Percentiles rank a stretch among this genome's conserved stretches.
Conservation (phyloP, 1,140 invertebrate species). For the Drosophila sucinea region DNA sequence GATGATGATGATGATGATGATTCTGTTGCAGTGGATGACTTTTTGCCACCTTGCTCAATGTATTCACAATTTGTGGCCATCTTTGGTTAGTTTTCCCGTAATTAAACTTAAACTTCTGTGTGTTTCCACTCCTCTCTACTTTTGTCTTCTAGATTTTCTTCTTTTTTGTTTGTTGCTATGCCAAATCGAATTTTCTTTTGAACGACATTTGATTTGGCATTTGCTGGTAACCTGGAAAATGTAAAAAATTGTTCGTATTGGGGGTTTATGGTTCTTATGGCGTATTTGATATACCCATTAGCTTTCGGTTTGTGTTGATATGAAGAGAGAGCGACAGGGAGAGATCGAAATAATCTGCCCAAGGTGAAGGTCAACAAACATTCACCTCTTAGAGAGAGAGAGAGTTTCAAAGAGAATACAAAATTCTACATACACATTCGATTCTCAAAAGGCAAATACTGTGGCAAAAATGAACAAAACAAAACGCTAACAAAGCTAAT, state of each 20-base stretch:
- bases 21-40: conserved; percentile 15
- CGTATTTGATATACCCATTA: conserved; percentile 14
- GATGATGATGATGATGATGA: conserved; percentile 9
- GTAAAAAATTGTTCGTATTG: neutral
- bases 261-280: neutral
- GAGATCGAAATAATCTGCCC: conserved; percentile 20
- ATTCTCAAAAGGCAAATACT: conserved; percentile 23
- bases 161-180: conserved; percentile 23
- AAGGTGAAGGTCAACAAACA: conserved; percentile 61
- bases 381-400: neutral
- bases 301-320: conserved; percentile 68
- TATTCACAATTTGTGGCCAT: conserved; percentile 77
- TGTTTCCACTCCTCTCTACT: neutral
- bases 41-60: conserved; percentile 67
- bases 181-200: conserved; percentile 58
- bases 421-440: conserved; percentile 7
- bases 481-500: conserved; percentile 68
- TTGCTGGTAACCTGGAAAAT: conserved; percentile 54
- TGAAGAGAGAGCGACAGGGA: conserved; percentile 29
- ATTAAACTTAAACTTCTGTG: conserved; percentile 35
- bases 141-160: neutral
- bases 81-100: conserved; percentile 30
- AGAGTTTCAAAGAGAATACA: conserved; percentile 27
- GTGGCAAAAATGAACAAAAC: conserved; percentile 42
- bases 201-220: conserved; percentile 65